A percentile compares a stretch with the other conserved stretches of the same genome.
Evolutionary conservation across 2,113 vertebrate species (phyloP).

Genomic region (Neogale vison): DNA sequence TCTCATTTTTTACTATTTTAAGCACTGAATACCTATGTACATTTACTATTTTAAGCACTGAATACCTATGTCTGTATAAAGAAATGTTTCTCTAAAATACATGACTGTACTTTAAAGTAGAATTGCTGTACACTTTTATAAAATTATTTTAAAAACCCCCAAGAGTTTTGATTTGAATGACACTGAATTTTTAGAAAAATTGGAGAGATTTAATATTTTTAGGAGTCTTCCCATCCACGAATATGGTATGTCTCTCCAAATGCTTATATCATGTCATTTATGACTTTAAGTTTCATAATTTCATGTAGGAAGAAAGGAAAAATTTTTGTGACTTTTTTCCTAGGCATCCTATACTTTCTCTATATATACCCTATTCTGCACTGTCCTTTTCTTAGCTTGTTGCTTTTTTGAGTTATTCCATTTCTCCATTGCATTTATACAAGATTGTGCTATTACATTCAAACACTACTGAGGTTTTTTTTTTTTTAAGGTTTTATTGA

Average conservation of each 20-base stretch:
- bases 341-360: not conserved
- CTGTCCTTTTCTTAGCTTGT: not conserved
- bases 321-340: not conserved
- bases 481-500: not conserved
- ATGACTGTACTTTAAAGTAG: not conserved
- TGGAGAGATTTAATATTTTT: constrained; percentile 29
- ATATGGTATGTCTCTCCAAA: not conserved
- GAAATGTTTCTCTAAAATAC: not conserved
- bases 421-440: not conserved
- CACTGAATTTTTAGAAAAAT: not conserved
- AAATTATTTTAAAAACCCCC: not conserved
- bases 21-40: not conserved
- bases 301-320: not conserved
- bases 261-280: not conserved
- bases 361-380: rapidly evolving
- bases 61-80: not conserved
- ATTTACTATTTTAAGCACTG: not conserved
- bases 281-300: not conserved
- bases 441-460: not conserved
- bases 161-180: not conserved
- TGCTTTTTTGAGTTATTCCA: not conserved
- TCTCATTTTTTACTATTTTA: not conserved
- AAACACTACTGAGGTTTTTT: not conserved
- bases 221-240: not conserved
- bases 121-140: not conserved